Evolutionary conservation across 2,888 invertebrate species (phyloP).

Genomic region (Cyrtodaria siliqua): DNA sequence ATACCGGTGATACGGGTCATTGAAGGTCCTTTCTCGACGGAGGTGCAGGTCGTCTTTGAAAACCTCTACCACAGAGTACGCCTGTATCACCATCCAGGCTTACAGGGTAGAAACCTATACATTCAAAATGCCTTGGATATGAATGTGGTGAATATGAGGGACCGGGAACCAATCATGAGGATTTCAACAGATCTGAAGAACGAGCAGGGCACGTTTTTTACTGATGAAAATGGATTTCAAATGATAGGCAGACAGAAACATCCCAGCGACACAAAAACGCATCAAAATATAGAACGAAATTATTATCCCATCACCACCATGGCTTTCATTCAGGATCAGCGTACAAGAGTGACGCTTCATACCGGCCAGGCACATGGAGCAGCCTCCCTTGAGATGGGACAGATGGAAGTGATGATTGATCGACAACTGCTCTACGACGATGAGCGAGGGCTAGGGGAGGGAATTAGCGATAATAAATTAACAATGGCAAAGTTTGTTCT

Average conservation of each 20-base stretch:
- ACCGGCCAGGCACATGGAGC: conserved; percentile 83
- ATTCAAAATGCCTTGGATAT: conserved; percentile 77
- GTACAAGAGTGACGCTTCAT: conserved; percentile 77
- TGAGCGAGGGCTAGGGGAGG: conserved; percentile 82
- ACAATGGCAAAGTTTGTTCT: conserved; percentile 76
- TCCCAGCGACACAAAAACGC: conserved; percentile 58
- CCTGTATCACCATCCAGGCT: conserved; percentile 72
- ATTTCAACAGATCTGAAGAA: conserved; percentile 75
- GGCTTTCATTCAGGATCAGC: conserved; percentile 79
- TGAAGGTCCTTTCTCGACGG: conserved; percentile 94
- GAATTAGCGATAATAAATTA: conserved; percentile 80
- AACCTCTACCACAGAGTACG: conserved; percentile 71
- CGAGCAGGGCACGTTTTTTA: conserved; percentile 74
- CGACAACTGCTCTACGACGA: conserved; percentile 82
- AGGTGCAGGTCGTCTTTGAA: conserved; percentile 91
- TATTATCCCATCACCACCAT: conserved; percentile 84
- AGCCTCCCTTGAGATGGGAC: conserved; percentile 76
- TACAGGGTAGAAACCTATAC: conserved; percentile 70
- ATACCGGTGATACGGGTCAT: conserved; percentile 91
- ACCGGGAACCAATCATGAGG: conserved; percentile 83
- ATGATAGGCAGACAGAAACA: conserved; percentile 75
- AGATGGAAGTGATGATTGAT: conserved; percentile 84
- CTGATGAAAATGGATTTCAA: conserved; percentile 84
- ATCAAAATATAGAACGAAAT: conserved; percentile 79
- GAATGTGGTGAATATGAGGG: conserved; percentile 68